Conservation (phyloP, 2,113 vertebrate genomes). For the Cyphomyrus plagiostoma region DNA sequence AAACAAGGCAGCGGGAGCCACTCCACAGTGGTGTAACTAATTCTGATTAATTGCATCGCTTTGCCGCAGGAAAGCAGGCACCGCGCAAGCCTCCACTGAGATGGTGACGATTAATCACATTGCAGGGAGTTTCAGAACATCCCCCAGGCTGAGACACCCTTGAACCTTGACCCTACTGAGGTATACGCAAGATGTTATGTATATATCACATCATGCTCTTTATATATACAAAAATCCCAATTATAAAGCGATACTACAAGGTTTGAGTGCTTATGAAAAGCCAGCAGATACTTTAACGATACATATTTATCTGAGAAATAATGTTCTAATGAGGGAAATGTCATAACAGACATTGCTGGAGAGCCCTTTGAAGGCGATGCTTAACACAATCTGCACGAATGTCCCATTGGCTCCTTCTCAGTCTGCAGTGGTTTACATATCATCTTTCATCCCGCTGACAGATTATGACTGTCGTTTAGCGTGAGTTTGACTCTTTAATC, state of each 20-base stretch:
- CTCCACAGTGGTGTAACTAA: constrained; percentile 1
- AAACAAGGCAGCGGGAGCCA: not conserved
- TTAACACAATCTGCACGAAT: not conserved
- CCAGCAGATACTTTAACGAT: not conserved
- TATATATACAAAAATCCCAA: not conserved
- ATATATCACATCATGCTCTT: not conserved
- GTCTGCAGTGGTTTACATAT: constrained; percentile 4
- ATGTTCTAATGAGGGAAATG: not conserved
- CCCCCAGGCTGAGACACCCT: not conserved
- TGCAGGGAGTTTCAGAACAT: not conserved
- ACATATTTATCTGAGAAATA: not conserved
- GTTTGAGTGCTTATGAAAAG: not conserved
- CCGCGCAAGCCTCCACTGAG: not conserved
- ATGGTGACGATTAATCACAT: not conserved
- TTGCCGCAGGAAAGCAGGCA: not conserved
- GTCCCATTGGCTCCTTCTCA: not conserved
- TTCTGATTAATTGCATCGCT: constrained; percentile 14
- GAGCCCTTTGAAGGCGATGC: not conserved
- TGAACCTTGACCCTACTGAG: not conserved
- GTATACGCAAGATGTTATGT: not conserved
- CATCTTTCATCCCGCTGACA: constrained; percentile 15
- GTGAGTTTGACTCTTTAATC: constrained; percentile 17
- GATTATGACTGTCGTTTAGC: constrained; percentile 19
- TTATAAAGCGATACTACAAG: not conserved
- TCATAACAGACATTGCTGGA: not conserved